Percentiles rank a stretch among this genome's conserved stretches.
phyloP scores from a whole-genome alignment of 2,113 vertebrate genomes.

The Lichenostomus cassidix region DNA sequence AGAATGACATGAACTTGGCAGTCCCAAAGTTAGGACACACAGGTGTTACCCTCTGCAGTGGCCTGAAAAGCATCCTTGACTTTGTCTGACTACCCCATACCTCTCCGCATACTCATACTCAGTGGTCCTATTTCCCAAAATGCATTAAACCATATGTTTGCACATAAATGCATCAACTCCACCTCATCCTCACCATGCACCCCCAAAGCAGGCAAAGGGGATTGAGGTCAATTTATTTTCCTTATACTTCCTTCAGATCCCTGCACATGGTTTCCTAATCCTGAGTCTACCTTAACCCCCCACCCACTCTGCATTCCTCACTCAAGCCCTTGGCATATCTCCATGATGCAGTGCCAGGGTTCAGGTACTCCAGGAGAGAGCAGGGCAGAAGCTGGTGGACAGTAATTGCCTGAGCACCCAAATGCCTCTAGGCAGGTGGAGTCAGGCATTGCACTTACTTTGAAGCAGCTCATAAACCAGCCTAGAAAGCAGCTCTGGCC shows the following conservation, averaged over 20 bases:
- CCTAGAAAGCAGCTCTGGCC: neutral
- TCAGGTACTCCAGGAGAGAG: neutral
- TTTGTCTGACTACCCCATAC: neutral
- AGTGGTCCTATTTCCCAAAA: neutral
- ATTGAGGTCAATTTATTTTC: neutral
- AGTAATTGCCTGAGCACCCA: neutral
- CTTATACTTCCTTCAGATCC: neutral
- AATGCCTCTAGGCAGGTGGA: neutral
- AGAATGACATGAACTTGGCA: neutral
- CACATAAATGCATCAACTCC: neutral
- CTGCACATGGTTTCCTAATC: neutral
- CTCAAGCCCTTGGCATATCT: neutral
- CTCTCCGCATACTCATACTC: neutral
- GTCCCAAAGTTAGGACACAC: neutral
- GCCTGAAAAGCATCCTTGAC: neutral
- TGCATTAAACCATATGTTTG: rapidly evolving
- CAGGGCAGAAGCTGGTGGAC: neutral
- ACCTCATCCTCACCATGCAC: neutral
- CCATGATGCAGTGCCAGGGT: neutral
- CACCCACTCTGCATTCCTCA: neutral
- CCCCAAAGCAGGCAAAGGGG: neutral
- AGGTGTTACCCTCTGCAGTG: neutral
- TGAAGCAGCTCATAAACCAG: neutral
- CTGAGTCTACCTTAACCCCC: neutral
- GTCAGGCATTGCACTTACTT: neutral